Evolutionary conservation across 2,113 vertebrate species (phyloP).

Genomic region (Pyxicephalus adspersus): DNA sequence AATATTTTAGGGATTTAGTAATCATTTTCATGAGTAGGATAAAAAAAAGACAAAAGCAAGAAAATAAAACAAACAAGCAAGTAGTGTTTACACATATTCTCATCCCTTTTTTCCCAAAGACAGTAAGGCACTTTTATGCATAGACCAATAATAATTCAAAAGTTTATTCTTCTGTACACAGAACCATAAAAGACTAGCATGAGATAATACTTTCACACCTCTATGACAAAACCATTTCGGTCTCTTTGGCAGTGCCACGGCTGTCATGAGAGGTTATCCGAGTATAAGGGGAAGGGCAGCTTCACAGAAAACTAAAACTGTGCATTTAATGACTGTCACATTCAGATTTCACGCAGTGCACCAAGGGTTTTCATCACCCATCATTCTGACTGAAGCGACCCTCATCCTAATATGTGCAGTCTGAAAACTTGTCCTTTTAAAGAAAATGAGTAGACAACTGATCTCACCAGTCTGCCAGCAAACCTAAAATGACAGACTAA

Average conservation of each 20-base stretch:
- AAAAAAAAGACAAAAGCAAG: no score
- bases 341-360: conserved; percentile 15
- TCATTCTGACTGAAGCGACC: not conserved
- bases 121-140: not conserved
- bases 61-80: no score
- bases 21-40: no score
- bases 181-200: not conserved
- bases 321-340: conserved; percentile 22
- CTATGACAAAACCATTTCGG: not conserved
- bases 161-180: no score
- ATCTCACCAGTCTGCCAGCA: conserved; percentile 1
- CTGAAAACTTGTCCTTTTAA: not conserved
- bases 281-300: conserved; percentile 2
- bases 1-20: no score
- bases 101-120: not conserved
- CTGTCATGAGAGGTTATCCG: conserved; percentile 37
- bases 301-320: conserved; percentile 24
- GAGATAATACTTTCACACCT: conserved; percentile 1
- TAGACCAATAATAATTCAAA: not conserved
- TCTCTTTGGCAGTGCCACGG: conserved; percentile 14
- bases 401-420: not conserved
- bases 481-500: conserved; percentile 21
- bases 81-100: no score
- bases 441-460: conserved; percentile 7
- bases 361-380: conserved; percentile 23